Evolutionary conservation across 2,888 invertebrate genomes (phyloP).

Genomic region (Pyrgus malvae): DNA sequence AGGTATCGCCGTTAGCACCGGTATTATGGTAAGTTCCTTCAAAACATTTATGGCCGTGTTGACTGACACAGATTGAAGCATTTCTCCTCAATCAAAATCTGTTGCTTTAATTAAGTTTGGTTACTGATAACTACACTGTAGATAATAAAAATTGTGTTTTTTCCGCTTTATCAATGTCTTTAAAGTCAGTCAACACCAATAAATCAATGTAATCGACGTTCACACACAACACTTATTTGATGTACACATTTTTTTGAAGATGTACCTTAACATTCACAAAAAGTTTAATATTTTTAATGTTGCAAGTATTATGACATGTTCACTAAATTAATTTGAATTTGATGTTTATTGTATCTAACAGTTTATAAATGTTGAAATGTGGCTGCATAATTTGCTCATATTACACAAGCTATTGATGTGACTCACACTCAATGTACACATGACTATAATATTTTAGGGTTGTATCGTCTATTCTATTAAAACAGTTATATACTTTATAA

Average conservation of each 20-base stretch:
- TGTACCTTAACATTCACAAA: conserved; percentile 45
- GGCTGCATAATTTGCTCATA: conserved; percentile 39
- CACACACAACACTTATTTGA: conserved; percentile 64
- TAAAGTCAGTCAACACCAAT: conserved; percentile 71
- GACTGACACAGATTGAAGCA: conserved; percentile 56
- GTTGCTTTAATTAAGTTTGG: background rate
- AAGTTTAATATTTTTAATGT: conserved; percentile 50
- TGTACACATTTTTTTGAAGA: conserved; percentile 52
- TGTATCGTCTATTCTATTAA: conserved; percentile 1
- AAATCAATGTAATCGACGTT: conserved; percentile 59
- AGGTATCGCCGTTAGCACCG: conserved; percentile 99
- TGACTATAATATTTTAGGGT: background rate
- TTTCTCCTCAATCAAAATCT: background rate
- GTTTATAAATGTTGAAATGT: conserved; percentile 45
- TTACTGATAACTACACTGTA: too few species aligned
- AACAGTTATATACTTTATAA: background rate
- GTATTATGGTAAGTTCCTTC: conserved; percentile 96
- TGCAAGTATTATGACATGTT: conserved; percentile 32
- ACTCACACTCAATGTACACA: conserved; percentile 57
- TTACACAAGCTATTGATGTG: conserved; percentile 50
- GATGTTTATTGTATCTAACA: background rate
- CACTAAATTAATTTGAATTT: conserved; percentile 33
- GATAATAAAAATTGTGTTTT: too few species aligned
- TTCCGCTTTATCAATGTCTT: conserved; percentile 22
- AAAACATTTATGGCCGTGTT: conserved; percentile 66